Evolutionary conservation across 2,113 vertebrate genomes (phyloP), one percentile per base, ranked within the genome.

Genomic region (Phycodurus eques): DNA sequence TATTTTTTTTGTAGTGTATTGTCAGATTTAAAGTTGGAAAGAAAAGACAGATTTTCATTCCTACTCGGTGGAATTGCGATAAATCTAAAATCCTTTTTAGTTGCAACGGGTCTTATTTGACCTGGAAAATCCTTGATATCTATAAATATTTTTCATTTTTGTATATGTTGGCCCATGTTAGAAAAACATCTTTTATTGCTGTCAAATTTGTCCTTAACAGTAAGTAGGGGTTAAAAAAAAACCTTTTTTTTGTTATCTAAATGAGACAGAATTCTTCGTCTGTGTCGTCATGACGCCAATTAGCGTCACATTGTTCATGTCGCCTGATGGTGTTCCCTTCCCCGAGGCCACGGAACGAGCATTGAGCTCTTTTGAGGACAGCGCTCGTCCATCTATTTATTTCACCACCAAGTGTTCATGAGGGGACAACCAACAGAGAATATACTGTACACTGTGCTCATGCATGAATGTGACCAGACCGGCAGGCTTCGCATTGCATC

Each of bases 231-330:
- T 53, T 53, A 20, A 53, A 49, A 49, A 47, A 8, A 62, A 42
- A 10, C 0, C 47, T 15, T 80, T 80, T 72, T 76, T 78, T 69
- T 79, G 59, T 75, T 2, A 33, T 60, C 14, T 33, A 70, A 56
- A 64, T 42, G 59, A 68, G 10, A 65, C 51, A 72, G 61, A 31
- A 82, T 83, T 84, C 70, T 59, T 77, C 15, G 66, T 68, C 3
- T 70, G 59, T 60, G 53, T 78, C 77, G 51, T 59, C 49, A 33
- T 14, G 56, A 60, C 67, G 31, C 60, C 46, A 27, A 75, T 39
- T 39, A 39, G 51, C 56, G 53, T 65, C 13, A 47, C 72, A 76
- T 83, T 82, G 83, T 80, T 72, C 53, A 15, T 8, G 74, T 20
- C n/a, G 71, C 80, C 80, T 74, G 69, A 67, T 79, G 71, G 54